A percentile compares a stretch with the other conserved stretches of the same genome.
These are phyloP conservation scores for Nannobrachium achirus DNA, from an alignment of 2,113 vertebrate genomes.

Conservation along the genomic window DNA sequence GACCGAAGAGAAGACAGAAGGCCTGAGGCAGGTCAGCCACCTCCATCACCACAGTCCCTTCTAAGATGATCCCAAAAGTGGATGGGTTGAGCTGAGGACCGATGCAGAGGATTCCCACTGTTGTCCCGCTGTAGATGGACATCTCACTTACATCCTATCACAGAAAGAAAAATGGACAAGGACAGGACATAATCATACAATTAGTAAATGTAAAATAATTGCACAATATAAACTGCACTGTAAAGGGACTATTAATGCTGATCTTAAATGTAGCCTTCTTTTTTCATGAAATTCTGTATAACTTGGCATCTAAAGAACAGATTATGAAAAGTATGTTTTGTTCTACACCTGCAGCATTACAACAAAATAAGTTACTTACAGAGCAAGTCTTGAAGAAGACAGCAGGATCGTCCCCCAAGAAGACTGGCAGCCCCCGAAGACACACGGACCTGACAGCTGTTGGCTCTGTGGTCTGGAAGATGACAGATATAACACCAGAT, in stretches of 20 bases:
- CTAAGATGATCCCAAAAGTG: background rate
- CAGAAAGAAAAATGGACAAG: too few species aligned
- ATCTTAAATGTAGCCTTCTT: too few species aligned
- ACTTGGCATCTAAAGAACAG: background rate
- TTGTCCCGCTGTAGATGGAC: background rate
- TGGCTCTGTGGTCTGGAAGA: conserved; percentile 36
- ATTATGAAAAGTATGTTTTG: background rate
- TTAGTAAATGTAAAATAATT: too few species aligned
- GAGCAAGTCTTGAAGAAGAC: conserved; percentile 32
- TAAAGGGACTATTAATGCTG: too few species aligned
- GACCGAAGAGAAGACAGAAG: conserved; percentile 26
- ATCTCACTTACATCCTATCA: background rate
- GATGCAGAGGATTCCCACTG: background rate
- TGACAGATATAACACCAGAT: background rate
- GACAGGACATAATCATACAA: background rate
- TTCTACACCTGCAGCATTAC: background rate
- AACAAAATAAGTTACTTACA: conserved; percentile 4
- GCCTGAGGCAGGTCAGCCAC: background rate
- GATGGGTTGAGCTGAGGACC: conserved; percentile 10
- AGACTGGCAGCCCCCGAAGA: conserved; percentile 29
- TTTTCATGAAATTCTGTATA: too few species aligned
- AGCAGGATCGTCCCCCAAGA: conserved; percentile 34
- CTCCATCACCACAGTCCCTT: background rate
- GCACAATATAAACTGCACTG: too few species aligned
- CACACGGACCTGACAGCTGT: conserved; percentile 35